phyloP scores from a whole-genome alignment of 92 coral and sea anemone species.

The Desmophyllum pertusum region DNA sequence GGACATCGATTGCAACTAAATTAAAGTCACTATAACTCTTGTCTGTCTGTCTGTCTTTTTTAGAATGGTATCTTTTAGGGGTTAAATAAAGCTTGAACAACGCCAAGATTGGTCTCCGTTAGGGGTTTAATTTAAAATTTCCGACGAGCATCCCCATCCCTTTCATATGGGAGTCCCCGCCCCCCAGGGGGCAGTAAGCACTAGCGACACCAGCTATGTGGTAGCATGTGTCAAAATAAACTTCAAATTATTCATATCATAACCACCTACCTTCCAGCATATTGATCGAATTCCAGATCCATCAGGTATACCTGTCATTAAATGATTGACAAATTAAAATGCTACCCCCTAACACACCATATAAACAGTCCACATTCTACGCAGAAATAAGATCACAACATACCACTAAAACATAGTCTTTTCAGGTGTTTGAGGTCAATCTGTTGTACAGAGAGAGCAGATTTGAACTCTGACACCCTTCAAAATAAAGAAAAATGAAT shows the following conservation, averaged over 20 bases:
- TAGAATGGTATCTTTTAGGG: no score
- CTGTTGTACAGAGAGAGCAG: conserved; percentile 64
- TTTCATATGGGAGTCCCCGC: no score
- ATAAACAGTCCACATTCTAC: neutral
- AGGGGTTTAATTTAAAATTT: no score
- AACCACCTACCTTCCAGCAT: conserved; percentile 88
- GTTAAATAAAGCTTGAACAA: no score
- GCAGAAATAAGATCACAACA: neutral
- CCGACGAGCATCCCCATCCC: no score
- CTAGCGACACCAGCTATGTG: no score
- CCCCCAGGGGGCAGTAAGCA: neutral
- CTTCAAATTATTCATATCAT: no score
- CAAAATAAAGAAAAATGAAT: conserved; percentile 2
- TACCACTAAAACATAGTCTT: conserved; percentile 88
- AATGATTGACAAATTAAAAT: neutral
- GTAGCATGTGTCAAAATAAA: no score
- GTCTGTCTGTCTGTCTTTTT: no score
- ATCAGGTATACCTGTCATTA: conserved; percentile 85
- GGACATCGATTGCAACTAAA: no score
- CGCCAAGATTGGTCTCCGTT: no score
- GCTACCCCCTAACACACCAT: neutral
- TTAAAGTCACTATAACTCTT: no score
- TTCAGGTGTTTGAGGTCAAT: conserved; percentile 76
- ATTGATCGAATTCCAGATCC: conserved; percentile 89
- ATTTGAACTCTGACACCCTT: conserved; percentile 89